Evolutionary conservation across 1,140 invertebrate genomes (phyloP), one percentile per base, ranked within the genome.

Genomic region (Pomacea maculata): DNA sequence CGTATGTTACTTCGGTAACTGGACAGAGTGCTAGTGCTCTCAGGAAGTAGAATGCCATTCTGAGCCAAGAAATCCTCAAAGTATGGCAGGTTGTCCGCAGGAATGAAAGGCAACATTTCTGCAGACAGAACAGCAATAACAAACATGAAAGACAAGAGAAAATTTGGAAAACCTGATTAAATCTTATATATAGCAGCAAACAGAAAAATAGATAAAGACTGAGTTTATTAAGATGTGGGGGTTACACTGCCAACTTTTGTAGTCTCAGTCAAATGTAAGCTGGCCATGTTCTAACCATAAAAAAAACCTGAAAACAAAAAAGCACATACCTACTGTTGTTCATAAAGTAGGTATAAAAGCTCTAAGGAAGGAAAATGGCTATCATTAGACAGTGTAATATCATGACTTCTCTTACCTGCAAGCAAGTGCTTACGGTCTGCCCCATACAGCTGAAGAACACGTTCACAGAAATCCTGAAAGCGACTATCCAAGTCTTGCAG

Each of bases 401-500:
- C 34, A 25, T 21, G 65, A 75, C 19, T 8, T 57, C 19, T 45
- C 57, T 78, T 54, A 83, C 82, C 82, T n/a, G 82, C 80, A 52
- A 83, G 75, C 0, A 91, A 81, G 83, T 92, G 86, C 79, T 89
- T 91, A 75, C 91, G 85, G 12, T 90, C 86, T 54, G 85, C 83
- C 17, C 91, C 91, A 85, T 90, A 91, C 55, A 92, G 82, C 67
- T 88, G 85, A 9, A 90, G 80, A 21, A 92, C 86, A 55, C 88
- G 87, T 64, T 92, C 88, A 83, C 91, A 91, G 77, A 92, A 91
- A 71, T 91, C 89, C 29, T 85, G 75, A 79, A 92, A 89, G 19
- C 88, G 86, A 80, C 89, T 87, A 70, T 91, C 78, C 75, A 84
- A 76, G 63, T 82, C 81, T 67, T 85, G 83, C 52, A 92, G 82